These are phyloP conservation scores for Xiphophorus couchianus DNA, from an alignment of 2,113 vertebrate genomes.

Conservation along the genomic window DNA sequence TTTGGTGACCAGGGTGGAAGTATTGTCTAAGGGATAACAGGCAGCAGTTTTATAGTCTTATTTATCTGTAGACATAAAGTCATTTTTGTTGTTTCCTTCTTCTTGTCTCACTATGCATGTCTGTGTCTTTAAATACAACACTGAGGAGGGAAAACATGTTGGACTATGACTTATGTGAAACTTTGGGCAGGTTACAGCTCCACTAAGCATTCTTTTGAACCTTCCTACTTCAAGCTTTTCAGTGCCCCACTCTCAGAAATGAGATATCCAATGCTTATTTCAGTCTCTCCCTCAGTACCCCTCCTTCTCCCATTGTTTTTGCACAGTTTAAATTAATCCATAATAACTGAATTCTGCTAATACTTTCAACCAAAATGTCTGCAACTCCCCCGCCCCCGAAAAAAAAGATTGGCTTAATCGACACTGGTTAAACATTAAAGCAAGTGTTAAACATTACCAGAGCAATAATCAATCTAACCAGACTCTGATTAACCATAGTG, in stretches of 20 bases:
- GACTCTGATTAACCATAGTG: constrained; percentile 26
- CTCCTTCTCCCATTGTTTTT: no score
- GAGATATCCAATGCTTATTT: not conserved
- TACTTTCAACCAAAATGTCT: constrained; percentile 1
- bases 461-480: constrained; percentile 29
- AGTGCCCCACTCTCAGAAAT: not conserved
- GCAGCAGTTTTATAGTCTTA: constrained; percentile 49
- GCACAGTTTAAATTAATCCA: not conserved
- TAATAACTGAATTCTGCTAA: not conserved
- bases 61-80: constrained; percentile 45
- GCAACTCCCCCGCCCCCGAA: not conserved
- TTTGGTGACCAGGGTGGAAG: constrained; percentile 54
- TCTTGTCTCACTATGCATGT: not conserved
- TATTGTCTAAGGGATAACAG: constrained; percentile 42
- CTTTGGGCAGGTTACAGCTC: not conserved
- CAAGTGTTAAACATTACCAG: constrained; percentile 22
- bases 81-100: not conserved
- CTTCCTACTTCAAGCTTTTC: not conserved
- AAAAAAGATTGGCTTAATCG: not conserved
- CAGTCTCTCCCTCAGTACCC: not conserved
- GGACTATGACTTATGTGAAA: not conserved
- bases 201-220: not conserved
- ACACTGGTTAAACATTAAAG: constrained; percentile 13
- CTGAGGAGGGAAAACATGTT: not conserved
- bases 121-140: not conserved